These are phyloP conservation scores for Tricholauxania praeusta DNA, from an alignment of 2,888 invertebrate species.

Conservation along the genomic window DNA sequence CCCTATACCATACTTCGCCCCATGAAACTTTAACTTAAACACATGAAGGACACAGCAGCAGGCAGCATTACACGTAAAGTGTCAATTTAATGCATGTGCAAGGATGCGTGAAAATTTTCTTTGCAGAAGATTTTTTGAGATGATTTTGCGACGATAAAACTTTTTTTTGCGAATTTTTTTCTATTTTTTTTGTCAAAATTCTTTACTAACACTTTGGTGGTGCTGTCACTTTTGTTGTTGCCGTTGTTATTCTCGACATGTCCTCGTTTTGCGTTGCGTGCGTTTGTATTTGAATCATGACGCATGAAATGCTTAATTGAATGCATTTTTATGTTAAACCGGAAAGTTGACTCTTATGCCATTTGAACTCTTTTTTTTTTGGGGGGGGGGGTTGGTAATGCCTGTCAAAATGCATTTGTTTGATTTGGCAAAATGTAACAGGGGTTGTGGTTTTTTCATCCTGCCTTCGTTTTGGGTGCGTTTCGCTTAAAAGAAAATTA, in stretches of 20 bases:
- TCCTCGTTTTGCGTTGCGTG: not conserved
- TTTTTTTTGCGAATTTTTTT: not conserved
- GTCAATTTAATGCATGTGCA: constrained; percentile 33
- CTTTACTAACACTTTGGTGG: not conserved
- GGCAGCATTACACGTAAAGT: constrained; percentile 20
- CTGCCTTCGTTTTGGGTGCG: too few relatives aligned
- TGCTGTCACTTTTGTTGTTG: not conserved
- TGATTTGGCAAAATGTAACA: too few relatives aligned
- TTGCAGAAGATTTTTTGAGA: constrained; percentile 7
- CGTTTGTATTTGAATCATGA: constrained; percentile 44
- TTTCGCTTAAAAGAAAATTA: constrained; percentile 18
- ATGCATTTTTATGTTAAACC: constrained; percentile 45
- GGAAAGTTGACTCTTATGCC: not conserved
- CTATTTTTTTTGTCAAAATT: not conserved
- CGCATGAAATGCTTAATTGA: constrained; percentile 53
- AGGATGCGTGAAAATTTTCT: constrained; percentile 25
- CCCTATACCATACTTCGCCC: not conserved
- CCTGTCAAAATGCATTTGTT: too few relatives aligned
- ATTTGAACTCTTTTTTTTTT: too few relatives aligned
- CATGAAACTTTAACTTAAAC: not conserved
- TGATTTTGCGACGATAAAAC: constrained; percentile 16
- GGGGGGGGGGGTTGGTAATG: too few relatives aligned
- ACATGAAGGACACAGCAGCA: constrained; percentile 2
- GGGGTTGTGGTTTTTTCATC: too few relatives aligned
- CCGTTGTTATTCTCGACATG: not conserved